Percentiles rank a stretch among this genome's conserved stretches.
These are phyloP conservation scores for Calliopsis andreniformis DNA, from an alignment of 1,140 invertebrate species.

Conservation along the genomic window DNA sequence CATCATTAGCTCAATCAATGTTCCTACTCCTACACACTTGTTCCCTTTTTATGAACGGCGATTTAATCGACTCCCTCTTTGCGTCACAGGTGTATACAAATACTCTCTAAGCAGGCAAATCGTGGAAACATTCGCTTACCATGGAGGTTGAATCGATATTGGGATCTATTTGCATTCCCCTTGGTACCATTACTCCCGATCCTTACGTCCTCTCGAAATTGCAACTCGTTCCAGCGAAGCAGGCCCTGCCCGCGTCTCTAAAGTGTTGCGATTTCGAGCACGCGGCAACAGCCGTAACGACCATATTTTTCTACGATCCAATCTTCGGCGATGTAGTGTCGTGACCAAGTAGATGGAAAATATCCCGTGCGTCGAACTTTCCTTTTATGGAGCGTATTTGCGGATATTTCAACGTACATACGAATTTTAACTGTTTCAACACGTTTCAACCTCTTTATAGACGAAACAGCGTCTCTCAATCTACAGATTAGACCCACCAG, in stretches of 20 bases:
- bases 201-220: constrained; percentile 58
- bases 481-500: too few species aligned
- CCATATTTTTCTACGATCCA: constrained; percentile 65
- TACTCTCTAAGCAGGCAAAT: background rate
- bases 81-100: background rate
- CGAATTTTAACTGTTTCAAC: background rate
- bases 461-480: background rate
- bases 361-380: constrained; percentile 51
- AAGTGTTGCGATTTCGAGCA: constrained; percentile 58
- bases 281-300: constrained; percentile 59
- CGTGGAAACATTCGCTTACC: background rate
- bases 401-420: too few species aligned
- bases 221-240: constrained; percentile 34
- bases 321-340: constrained; percentile 53
- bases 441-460: background rate
- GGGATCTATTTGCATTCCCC: constrained; percentile 54
- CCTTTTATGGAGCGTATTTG: too few species aligned
- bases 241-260: background rate
- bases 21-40: background rate
- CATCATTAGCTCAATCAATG: too few species aligned
- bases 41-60: too few species aligned
- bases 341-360: constrained; percentile 65
- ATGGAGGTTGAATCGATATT: constrained; percentile 39
- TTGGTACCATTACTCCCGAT: constrained; percentile 36
- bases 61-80: too few species aligned